Base-by-base conservation (phyloP, 2,113 vertebrate species). In the Bombycilla garrulus region DNA sequence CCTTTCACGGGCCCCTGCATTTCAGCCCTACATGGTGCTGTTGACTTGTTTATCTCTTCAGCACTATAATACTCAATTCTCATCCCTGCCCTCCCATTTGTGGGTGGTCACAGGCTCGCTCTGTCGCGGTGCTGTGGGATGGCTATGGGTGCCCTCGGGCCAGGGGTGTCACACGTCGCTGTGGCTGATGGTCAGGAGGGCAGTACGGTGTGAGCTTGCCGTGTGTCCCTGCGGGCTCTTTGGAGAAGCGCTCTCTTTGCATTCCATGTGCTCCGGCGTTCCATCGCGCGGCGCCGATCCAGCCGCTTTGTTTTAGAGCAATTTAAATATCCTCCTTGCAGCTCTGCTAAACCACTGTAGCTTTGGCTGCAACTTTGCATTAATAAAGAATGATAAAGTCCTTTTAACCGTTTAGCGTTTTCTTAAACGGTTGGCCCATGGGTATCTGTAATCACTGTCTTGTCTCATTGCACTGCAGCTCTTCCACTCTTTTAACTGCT, bases 201-300 rank as follows among this genome's bases (percentile, higher is more conserved):
- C 35, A 58, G 28, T 15, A 17, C 33, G 57, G 3, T 22, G 17
- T 2, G 3, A 62, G 57, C 44, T 58, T 33, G 2, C 25, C 0
- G 1, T 0, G 47, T 1, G 20, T 79, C 92, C 79, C 95, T 1
- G 17, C 0, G 33, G 69, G 38, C 86, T 4, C 0, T 15, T 71
- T 0, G 11, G 81, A 79, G 77, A 58, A 40, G 48, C 69, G 60
- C 76, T 66, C 81, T 51, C 62, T 44, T 11, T 2, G 0, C 23
- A 0, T 17, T 13, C n/a, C 79, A 33, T 1, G 12, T 74, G 81
- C 45, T 35, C 2, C 0, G 1, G n/a, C 3, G 2, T 54, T 85
- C 2, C 1, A 13, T 62, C 1, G 10, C 2, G 12, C 61, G 90
- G 79, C 90, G 5, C 0, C 1, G 22, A 5, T 74, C 88, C 93